Evolutionary conservation across 2,888 invertebrate species (phyloP), one percentile per base, ranked within the genome.

Genomic region (Hypomecis punctinalis): DNA sequence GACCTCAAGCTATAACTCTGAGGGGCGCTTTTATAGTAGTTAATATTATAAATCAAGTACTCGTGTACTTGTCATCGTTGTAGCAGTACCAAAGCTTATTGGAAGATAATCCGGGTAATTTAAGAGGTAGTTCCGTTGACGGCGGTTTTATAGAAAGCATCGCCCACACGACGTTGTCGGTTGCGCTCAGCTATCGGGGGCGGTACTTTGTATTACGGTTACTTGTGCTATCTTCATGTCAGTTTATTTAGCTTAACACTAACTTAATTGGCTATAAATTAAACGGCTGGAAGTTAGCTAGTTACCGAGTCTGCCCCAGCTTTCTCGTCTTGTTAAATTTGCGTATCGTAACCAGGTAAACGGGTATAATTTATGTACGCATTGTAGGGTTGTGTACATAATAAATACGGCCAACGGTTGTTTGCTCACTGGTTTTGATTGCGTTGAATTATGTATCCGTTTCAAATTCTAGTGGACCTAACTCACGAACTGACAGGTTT

Each of bases 221-320:
- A 82, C 87, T 84, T 79, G 82, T 82, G 80, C 83, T 88, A 88
- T 88, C 88, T 86, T 83, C 84, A 76, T 83, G 86, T 88, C 85
- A 85, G 87, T 89, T 89, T 90, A 89, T 90, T 90, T 84, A 85
- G 88, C 86, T 88, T 88, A 89, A 87, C 90, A 90, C 88, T 81
- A 86, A 86, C 87, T 86, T 91, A 91, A 92, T 92, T 92, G 91
- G 88, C 90, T 83, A 88, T 92, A 91, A 91, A 91, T 92, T 90
- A 89, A 85, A 79, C 77, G 66, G 78, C 81, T 81, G 85, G 81
- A 84, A 86, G 85, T 87, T 85, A 82, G 84, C 87, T 83, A 81
- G 85, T 87, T 85, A 82, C 82, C 70, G 78, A 77, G 75, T 79
- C 72, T 76, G 79, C 80, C 75, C 79, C 81, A 79, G 81, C 81